Base-by-base conservation (phyloP, 2,888 invertebrate genomes). In the Eustalomyia histrio region DNA sequence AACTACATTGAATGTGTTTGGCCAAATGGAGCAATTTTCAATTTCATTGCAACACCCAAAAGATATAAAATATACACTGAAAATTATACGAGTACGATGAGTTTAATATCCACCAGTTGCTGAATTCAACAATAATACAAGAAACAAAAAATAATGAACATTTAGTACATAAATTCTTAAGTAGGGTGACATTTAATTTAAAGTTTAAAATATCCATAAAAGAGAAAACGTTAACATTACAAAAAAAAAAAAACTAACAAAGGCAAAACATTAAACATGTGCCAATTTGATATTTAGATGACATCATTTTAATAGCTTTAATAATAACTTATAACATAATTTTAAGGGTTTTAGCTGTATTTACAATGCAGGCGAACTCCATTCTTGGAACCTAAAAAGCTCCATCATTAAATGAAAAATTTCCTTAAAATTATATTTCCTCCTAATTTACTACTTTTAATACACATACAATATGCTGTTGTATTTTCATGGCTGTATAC, bases 11-110 rank as follows among this genome's bases (percentile, higher is more conserved):
- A 9, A 53, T 21, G 17, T 53, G 53, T 18, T 52, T 53, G 17
- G 53, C 55, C 21, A 55, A 55, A 55, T 55, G 55, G 55, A 6
- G 55, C 55, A 55, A 24, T 55, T 55, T 55, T 55, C 14, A 55
- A 55, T 55, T 24, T 55, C 14, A 55, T 55, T 21, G 21, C 24
- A 9, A 24, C 21, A 53, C 53, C 53, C 17, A 53, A 21, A 53
- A 53, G 53, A 14, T 12, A 18, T 12, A 18, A 53, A 21, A 53
- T 29, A 21, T 14, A n/a, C 14, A n/a, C 1, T 24, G 14, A 53
- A 53, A 12, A 6, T n/a, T 14, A 47, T 47, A 47, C n/a, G 14
- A 47, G n/a, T 14, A n/a, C 43, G n/a, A 47, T 4, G 43, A 47
- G 1, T 47, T n/a, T 47, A 14, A 47, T n/a, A 47, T 47, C 43